These are phyloP conservation scores for Tylochromis polylepis DNA, from an alignment of 2,113 vertebrate species.

Conservation along the genomic window DNA sequence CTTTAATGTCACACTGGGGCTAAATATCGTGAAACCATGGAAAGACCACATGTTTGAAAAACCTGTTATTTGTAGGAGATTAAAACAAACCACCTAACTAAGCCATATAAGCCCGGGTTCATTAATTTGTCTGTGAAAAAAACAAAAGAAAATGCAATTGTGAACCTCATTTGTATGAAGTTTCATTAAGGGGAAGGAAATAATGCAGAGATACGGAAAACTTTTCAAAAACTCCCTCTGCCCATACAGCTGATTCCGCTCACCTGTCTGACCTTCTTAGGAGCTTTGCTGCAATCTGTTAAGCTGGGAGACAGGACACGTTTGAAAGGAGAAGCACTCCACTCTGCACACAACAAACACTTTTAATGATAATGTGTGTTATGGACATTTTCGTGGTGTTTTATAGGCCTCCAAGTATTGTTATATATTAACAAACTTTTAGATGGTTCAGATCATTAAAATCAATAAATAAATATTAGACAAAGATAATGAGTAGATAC, in stretches of 20 bases:
- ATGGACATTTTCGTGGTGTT: not conserved
- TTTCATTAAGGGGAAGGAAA: not conserved
- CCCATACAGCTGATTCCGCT: fast-evolving
- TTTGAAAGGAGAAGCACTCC: not conserved
- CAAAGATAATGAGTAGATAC: not conserved
- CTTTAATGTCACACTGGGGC: not conserved
- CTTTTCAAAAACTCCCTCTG: not conserved
- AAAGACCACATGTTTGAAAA: not conserved
- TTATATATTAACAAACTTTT: not conserved
- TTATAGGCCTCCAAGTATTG: not conserved
- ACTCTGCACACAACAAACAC: not conserved
- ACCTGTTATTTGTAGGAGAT: not conserved
- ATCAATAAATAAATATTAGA: not conserved
- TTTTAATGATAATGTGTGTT: not conserved
- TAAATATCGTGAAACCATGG: not conserved
- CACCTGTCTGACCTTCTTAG: not conserved
- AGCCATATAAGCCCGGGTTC: not conserved
- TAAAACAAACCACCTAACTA: not conserved
- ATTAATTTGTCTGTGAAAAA: fast-evolving
- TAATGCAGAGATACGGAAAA: not conserved
- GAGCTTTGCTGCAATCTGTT: not conserved
- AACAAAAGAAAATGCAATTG: not conserved
- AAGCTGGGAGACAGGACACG: not conserved
- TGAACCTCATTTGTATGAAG: not conserved
- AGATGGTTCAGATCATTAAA: not conserved